Evolutionary conservation across 1,140 invertebrate genomes (phyloP).

Genomic region (Colletes gigas): DNA sequence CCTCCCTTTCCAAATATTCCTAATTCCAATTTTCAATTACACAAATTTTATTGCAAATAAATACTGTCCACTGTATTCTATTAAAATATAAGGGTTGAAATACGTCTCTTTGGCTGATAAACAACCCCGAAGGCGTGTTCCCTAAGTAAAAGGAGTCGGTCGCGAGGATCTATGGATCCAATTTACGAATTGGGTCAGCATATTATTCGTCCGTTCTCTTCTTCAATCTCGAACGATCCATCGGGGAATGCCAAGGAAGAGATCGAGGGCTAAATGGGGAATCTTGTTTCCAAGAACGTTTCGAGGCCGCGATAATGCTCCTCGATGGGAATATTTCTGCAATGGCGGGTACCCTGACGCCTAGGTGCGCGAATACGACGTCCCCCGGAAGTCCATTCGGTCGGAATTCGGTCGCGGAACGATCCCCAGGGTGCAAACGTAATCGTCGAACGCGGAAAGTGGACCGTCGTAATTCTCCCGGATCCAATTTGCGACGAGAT

Average conservation of each 20-base stretch:
- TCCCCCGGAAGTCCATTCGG: not conserved
- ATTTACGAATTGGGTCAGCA: conserved; percentile 35
- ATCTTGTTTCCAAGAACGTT: not conserved
- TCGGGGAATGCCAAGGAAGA: not conserved
- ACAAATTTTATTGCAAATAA: no score
- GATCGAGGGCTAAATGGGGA: conserved; percentile 3
- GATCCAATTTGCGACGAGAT: conserved; percentile 56
- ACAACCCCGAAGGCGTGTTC: not conserved
- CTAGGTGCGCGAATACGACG: not conserved
- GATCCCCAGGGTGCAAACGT: not conserved
- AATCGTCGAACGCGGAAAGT: conserved; percentile 7
- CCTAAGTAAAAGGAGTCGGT: no score
- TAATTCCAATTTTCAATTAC: no score
- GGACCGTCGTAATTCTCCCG: conserved; percentile 25
- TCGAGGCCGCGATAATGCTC: not conserved
- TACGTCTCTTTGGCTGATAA: not conserved
- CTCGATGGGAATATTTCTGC: not conserved
- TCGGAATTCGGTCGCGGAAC: not conserved
- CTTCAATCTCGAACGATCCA: not conserved
- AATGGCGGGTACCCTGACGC: not conserved
- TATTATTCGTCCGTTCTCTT: conserved; percentile 13
- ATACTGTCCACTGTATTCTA: no score
- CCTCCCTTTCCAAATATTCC: no score
- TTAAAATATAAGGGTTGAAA: not conserved
- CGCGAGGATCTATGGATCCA: conserved; percentile 9